Base-by-base conservation (phyloP, 2,113 vertebrate species). In the Chitala chitala region DNA sequence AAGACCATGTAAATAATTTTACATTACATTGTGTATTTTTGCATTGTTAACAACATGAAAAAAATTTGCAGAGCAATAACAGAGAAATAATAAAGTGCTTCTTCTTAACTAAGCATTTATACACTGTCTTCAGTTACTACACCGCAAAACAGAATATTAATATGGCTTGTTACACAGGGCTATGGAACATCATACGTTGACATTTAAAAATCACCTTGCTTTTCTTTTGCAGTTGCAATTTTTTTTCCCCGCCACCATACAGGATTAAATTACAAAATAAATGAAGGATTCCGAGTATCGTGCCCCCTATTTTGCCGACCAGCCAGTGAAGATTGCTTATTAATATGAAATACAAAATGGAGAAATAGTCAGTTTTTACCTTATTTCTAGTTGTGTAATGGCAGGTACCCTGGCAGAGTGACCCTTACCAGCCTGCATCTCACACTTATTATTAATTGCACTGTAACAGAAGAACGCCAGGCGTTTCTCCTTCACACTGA, bases 401-500 rank as follows among this genome's bases (percentile, higher is more conserved):
- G 80, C 81, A 83, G 72, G 54, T 80, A 72, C 79, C 0, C 75
- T 82, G 84, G 74, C 85, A 87, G 4, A 48, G 87, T 81, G 83
- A 83, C 87, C 85, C 87, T 84, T 83, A 83, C 83, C 79, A 0
- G 82, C 80, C 76, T 80, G 94, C 94, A 93, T 92, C 89, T 85
- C 84, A 82, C 89, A 93, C 90, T 92, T 91, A 89, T 95, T 95
- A 95, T 96, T 96, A 95, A 98, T 96, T 90, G 91, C 92, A 90
- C 89, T 93, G 93, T 94, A 93, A 92, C 93, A 92, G 90, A 92
- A 90, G 91, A 95, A 93, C 96, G 94, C 94, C 93, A 94, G 96
- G 96, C 94, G 95, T 94, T 94, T 95, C 92, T 96, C 94, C 90
- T 94, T 92, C 93, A 95, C 92, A 93, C 93, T 96, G 93, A 94